Evolutionary conservation across 1,140 invertebrate species (phyloP).

Genomic region (Lepeophtheirus salmonis): DNA sequence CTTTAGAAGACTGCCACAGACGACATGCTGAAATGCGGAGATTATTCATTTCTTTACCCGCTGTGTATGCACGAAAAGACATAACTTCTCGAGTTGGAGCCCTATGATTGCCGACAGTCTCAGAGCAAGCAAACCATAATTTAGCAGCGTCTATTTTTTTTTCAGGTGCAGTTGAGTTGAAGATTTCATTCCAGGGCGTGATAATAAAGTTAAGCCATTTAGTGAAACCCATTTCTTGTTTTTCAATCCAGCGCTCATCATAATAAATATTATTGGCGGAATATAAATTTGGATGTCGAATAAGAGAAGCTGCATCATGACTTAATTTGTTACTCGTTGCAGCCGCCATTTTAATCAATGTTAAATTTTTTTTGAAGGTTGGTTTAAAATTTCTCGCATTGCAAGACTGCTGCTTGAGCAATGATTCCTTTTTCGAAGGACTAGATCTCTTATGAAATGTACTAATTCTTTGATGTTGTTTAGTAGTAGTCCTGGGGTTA

Average conservation of each 20-base stretch:
- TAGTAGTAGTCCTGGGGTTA: too few relatives aligned
- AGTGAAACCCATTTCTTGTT: constrained; percentile 58
- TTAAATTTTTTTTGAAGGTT: background rate
- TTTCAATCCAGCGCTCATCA: constrained; percentile 54
- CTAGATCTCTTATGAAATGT: too few relatives aligned
- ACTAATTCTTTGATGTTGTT: too few relatives aligned
- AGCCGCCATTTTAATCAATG: background rate
- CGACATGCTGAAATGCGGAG: constrained; percentile 28
- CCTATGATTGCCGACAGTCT: constrained; percentile 16
- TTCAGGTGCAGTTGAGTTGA: constrained; percentile 12
- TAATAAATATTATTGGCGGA: constrained; percentile 42
- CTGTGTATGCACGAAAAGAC: constrained; percentile 30
- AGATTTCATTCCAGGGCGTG: constrained; percentile 46
- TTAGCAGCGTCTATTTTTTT: constrained; percentile 14
- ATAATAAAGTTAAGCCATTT: constrained; percentile 71
- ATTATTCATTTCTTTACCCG: constrained; percentile 27
- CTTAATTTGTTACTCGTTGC: too few relatives aligned
- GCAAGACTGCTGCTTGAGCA: background rate
- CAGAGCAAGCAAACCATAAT: constrained; percentile 9
- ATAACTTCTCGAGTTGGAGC: constrained; percentile 32
- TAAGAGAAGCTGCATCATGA: background rate
- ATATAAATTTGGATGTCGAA: constrained; percentile 12
- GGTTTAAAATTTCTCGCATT: background rate
- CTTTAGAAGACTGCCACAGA: constrained; percentile 29
- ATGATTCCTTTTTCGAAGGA: background rate